These are phyloP conservation scores for Manis pentadactyla DNA, from an alignment of 2,797 vertebrate species.

Conservation along the genomic window DNA sequence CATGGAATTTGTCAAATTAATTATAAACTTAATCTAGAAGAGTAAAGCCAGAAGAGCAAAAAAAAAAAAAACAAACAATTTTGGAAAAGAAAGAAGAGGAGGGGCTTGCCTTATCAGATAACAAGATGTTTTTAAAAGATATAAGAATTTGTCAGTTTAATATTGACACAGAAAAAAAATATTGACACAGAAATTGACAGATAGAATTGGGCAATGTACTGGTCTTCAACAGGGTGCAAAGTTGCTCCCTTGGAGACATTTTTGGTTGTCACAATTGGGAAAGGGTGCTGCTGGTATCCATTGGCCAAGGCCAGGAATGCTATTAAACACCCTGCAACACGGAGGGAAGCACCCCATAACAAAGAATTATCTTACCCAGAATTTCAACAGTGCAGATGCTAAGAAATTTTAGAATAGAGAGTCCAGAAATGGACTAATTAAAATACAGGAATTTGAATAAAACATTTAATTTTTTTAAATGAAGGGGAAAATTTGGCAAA, in stretches of 20 bases:
- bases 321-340: not conserved
- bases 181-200: not conserved
- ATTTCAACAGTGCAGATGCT: not conserved
- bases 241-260: not conserved
- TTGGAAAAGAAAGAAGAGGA: not conserved
- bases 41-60: not conserved
- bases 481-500: not conserved
- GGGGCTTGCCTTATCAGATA: not conserved
- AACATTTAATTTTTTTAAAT: not conserved
- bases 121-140: not conserved
- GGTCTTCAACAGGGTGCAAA: not conserved
- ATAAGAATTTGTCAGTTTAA: not conserved
- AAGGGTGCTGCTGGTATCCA: not conserved
- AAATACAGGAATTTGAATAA: not conserved
- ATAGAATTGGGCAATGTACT: not conserved
- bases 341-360: not conserved
- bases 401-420: not conserved
- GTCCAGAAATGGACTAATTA: conserved; percentile 13
- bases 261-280: not conserved
- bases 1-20: not conserved
- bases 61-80: not conserved
- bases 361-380: not conserved
- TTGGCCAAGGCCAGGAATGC: not conserved
- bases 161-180: not conserved
- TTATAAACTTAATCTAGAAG: conserved; percentile 34